Percentiles rank a stretch among this genome's conserved stretches.
Evolutionary conservation across 2,888 invertebrate species (phyloP).

Genomic region (Rhodophaea formosa): DNA sequence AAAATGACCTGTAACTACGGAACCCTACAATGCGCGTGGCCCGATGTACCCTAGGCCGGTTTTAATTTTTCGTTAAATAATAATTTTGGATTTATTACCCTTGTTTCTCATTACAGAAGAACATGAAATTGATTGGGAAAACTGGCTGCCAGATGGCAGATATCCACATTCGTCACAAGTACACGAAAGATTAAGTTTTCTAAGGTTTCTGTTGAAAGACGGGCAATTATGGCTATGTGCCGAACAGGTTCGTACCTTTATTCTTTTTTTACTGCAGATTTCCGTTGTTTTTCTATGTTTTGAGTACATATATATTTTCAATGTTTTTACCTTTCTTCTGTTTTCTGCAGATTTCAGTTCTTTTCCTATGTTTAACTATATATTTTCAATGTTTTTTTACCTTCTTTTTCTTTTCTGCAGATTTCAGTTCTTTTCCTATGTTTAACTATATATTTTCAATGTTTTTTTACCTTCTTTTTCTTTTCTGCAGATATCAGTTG

Average conservation of each 20-base stretch:
- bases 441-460: neutral
- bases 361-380: neutral
- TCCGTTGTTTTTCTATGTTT: neutral
- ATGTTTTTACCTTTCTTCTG: slow-evolving; percentile 35
- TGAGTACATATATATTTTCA: neutral
- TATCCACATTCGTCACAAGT: slow-evolving; percentile 96
- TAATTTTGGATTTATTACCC: neutral
- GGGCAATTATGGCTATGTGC: slow-evolving; percentile 98
- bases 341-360: neutral
- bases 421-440: neutral
- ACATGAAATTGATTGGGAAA: slow-evolving; percentile 89
- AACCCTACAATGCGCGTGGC: no score
- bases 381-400: no score
- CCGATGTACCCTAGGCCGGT: no score
- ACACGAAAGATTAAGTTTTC: slow-evolving; percentile 95
- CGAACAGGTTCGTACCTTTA: slow-evolving; percentile 83
- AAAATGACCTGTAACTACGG: no score
- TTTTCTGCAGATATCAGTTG: neutral
- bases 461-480: neutral
- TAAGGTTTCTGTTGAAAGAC: slow-evolving; percentile 95
- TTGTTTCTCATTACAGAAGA: slow-evolving; percentile 75
- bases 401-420: neutral
- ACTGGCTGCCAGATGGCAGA: slow-evolving; percentile 90
- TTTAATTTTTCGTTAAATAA: no score
- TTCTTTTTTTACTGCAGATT: neutral